A percentile compares a stretch with the other conserved stretches of the same genome.
phyloP scores from a whole-genome alignment of 2,113 vertebrate species.

The Passer domesticus region DNA sequence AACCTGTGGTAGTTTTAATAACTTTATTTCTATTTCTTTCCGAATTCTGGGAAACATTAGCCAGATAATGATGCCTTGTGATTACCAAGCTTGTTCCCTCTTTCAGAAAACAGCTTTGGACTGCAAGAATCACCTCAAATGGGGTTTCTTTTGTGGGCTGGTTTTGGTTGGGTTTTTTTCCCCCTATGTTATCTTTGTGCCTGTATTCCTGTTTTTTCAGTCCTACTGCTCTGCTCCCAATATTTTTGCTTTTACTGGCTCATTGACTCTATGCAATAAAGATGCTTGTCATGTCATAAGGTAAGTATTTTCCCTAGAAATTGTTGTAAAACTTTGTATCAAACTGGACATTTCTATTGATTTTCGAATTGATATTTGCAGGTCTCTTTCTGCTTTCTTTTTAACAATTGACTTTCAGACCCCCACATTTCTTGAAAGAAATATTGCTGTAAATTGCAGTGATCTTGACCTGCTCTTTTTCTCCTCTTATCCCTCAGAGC shows the following conservation, averaged over 20 bases:
- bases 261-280: conserved; percentile 44
- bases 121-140: neutral
- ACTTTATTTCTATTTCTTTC: neutral
- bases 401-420: conserved; percentile 39
- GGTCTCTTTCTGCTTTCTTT: conserved; percentile 19
- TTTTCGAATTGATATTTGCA: conserved; percentile 51
- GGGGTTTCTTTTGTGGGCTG: neutral
- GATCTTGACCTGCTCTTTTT: neutral
- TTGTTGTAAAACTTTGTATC: neutral
- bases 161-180: neutral
- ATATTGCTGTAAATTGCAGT: conserved; percentile 16
- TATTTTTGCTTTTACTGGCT: conserved; percentile 35
- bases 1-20: neutral
- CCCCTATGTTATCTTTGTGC: neutral
- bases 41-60: neutral
- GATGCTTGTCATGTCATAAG: conserved; percentile 23
- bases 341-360: conserved; percentile 42
- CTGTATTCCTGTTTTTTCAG: neutral
- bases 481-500: neutral
- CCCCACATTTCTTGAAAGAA: neutral
- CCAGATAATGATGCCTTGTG: neutral
- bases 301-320: conserved; percentile 51
- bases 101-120: neutral
- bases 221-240: neutral
- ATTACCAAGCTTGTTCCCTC: neutral